Conservation (phyloP, 2,888 invertebrate genomes). For the Endotricha flammealis region DNA sequence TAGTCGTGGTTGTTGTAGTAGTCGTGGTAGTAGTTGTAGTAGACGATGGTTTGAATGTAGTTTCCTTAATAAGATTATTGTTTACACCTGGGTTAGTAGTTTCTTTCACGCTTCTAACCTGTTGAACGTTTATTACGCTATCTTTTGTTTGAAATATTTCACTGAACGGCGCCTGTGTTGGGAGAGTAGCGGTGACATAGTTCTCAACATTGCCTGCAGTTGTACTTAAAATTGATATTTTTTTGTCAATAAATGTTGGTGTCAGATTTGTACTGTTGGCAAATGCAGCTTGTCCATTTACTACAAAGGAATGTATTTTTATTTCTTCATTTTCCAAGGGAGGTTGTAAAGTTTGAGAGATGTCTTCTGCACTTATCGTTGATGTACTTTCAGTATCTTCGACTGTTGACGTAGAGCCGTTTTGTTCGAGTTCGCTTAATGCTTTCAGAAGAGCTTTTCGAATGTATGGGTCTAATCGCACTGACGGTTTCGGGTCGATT, state of each 20-base stretch:
- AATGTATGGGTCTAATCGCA: slow-evolving; percentile 84
- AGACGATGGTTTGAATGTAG: slow-evolving; percentile 28
- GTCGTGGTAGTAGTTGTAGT: slow-evolving; percentile 55
- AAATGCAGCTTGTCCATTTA: slow-evolving; percentile 67
- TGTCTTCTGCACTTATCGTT: slow-evolving; percentile 47
- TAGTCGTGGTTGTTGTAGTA: slow-evolving; percentile 76
- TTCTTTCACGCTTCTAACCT: slow-evolving; percentile 59
- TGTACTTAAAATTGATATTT: slow-evolving; percentile 63
- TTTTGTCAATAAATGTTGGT: slow-evolving; percentile 54
- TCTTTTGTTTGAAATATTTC: slow-evolving; percentile 66
- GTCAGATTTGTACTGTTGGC: slow-evolving; percentile 44
- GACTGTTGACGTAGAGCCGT: slow-evolving; percentile 63
- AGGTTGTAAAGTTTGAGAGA: slow-evolving; percentile 38
- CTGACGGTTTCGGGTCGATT: slow-evolving; percentile 70
- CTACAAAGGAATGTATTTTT: slow-evolving; percentile 79
- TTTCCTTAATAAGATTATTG: slow-evolving; percentile 24
- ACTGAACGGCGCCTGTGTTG: slow-evolving; percentile 55
- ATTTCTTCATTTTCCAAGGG: slow-evolving; percentile 43
- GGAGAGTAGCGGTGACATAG: slow-evolving; percentile 52
- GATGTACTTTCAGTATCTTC: slow-evolving; percentile 47
- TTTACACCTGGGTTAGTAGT: slow-evolving; percentile 37
- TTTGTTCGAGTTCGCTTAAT: slow-evolving; percentile 85
- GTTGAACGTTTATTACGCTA: slow-evolving; percentile 48
- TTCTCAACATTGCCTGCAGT: slow-evolving; percentile 70
- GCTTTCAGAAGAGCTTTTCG: slow-evolving; percentile 87